phyloP scores from a whole-genome alignment of 2,797 vertebrate species.

The Myotis planiceps region DNA sequence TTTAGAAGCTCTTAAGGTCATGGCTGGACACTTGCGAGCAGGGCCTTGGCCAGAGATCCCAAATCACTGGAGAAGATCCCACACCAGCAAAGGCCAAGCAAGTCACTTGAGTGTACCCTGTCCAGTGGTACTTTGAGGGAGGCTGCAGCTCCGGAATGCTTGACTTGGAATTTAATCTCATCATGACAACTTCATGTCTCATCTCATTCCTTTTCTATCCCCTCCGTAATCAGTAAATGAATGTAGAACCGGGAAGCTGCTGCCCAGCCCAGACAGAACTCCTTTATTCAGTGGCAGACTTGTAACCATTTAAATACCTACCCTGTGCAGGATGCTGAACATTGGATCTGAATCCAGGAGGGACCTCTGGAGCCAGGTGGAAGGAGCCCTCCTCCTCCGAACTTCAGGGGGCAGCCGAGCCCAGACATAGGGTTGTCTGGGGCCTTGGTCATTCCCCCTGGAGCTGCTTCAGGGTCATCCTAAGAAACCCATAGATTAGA shows the following conservation, averaged over 20 bases:
- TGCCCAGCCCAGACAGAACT: neutral
- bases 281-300: neutral
- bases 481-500: neutral
- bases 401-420: neutral
- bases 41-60: slow-evolving; percentile 32
- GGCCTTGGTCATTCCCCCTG: neutral
- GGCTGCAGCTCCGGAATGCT: neutral
- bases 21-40: slow-evolving; percentile 42
- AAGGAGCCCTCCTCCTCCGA: neutral
- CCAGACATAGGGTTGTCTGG: neutral
- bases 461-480: neutral
- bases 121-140: slow-evolving; percentile 20
- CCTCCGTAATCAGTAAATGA: neutral
- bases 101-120: neutral
- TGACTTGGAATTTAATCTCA: slow-evolving; percentile 2
- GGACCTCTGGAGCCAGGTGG: neutral
- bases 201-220: neutral
- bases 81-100: neutral
- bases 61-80: slow-evolving; percentile 13
- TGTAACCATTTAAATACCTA: neutral
- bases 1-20: slow-evolving; percentile 64
- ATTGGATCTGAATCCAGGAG: neutral
- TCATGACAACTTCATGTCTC: neutral
- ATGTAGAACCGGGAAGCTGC: neutral
- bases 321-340: neutral